Conservation (phyloP, 2,888 invertebrate genomes). For the Terebella lapidaria region DNA sequence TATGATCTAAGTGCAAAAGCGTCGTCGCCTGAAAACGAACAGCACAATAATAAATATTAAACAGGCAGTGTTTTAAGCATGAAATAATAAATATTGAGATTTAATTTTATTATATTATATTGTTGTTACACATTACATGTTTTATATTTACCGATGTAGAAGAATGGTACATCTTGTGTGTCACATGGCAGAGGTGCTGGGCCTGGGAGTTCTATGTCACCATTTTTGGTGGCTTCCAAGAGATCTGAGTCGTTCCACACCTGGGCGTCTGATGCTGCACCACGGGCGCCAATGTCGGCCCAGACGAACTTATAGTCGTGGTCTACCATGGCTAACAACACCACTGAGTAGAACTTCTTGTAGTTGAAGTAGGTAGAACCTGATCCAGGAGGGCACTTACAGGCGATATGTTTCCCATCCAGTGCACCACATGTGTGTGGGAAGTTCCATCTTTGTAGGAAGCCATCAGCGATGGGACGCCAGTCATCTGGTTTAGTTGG, state of each 20-base stretch:
- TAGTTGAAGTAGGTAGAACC: not conserved
- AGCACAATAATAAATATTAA: too few species aligned
- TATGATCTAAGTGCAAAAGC: conserved; percentile 4
- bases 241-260: not conserved
- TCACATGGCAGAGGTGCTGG: not conserved
- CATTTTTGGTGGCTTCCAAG: not conserved
- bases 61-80: too few species aligned
- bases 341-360: not conserved
- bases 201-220: not conserved
- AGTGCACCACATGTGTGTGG: conserved; percentile 13
- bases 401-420: conserved; percentile 11
- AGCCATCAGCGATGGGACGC: conserved; percentile 6
- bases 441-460: conserved; percentile 10
- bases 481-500: conserved; percentile 20
- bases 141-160: conserved; percentile 16
- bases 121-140: too few species aligned
- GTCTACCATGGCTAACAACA: conserved; percentile 1
- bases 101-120: too few species aligned
- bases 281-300: not conserved
- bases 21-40: too few species aligned
- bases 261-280: not conserved
- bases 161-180: conserved; percentile 13
- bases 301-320: not conserved
- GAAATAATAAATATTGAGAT: too few species aligned
- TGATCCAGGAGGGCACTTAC: not conserved